phyloP scores from a whole-genome alignment of 2,888 invertebrate species.

The Prosapia bicincta region DNA sequence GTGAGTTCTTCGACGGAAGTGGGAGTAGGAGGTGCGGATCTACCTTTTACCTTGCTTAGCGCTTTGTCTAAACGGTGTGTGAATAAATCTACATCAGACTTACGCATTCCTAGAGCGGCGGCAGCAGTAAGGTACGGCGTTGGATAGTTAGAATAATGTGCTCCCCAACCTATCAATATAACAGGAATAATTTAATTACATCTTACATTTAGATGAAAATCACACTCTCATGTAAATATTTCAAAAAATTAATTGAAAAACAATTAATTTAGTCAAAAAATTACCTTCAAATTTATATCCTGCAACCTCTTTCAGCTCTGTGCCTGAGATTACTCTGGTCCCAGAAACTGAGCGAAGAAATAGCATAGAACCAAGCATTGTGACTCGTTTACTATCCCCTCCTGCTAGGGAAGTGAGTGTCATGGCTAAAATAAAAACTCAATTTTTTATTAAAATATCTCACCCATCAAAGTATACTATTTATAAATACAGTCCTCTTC shows the following conservation, averaged over 20 bases:
- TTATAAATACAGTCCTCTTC: not conserved
- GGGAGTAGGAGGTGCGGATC: slow-evolving; percentile 43
- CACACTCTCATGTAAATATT: too few relatives aligned
- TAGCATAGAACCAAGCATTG: slow-evolving; percentile 67
- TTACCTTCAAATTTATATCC: slow-evolving; percentile 58
- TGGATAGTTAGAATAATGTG: slow-evolving; percentile 58
- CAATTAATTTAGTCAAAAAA: too few relatives aligned
- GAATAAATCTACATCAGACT: slow-evolving; percentile 65
- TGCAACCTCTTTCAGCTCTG: slow-evolving; percentile 53
- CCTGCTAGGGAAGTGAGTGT: slow-evolving; percentile 46
- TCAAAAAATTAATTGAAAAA: too few relatives aligned
- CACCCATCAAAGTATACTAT: not conserved
- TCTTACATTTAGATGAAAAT: too few relatives aligned
- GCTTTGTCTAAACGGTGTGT: slow-evolving; percentile 61
- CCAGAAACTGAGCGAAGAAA: slow-evolving; percentile 71
- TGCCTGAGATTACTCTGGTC: slow-evolving; percentile 58
- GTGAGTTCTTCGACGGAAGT: slow-evolving; percentile 44
- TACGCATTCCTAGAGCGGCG: slow-evolving; percentile 64
- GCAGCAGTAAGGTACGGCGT: slow-evolving; percentile 70
- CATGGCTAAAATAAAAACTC: slow-evolving; percentile 45
- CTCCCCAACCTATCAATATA: slow-evolving; percentile 60
- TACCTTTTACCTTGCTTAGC: slow-evolving; percentile 46
- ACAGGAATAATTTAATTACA: slow-evolving; percentile 1
- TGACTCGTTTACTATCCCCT: slow-evolving; percentile 47
- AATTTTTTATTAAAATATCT: slow-evolving; percentile 15